These are phyloP conservation scores for Tetraodon nigroviridis DNA, from an alignment of 2,113 vertebrate genomes.

Conservation along the genomic window DNA sequence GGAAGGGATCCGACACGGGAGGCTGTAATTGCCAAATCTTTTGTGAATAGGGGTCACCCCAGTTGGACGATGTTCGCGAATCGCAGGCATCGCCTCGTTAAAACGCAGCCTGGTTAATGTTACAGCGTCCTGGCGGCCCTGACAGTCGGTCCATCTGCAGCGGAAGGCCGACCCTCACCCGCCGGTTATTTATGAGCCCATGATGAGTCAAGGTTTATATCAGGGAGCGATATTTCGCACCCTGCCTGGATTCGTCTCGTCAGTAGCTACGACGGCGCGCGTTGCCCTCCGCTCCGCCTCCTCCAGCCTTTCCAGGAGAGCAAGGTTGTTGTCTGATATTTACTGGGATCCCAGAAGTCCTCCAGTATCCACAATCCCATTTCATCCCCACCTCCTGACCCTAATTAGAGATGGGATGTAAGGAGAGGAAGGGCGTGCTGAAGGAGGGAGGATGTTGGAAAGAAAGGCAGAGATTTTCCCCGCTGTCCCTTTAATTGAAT, in stretches of 20 bases:
- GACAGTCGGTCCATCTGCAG: slow-evolving; percentile 53
- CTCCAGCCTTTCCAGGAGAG: slow-evolving; percentile 16
- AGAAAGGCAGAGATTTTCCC: slow-evolving; percentile 48
- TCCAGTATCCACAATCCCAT: slow-evolving; percentile 35
- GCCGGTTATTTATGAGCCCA: slow-evolving; percentile 54
- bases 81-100: slow-evolving; percentile 49
- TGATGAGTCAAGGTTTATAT: slow-evolving; percentile 64
- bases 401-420: slow-evolving; percentile 58
- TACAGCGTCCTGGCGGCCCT: slow-evolving; percentile 39
- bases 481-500: slow-evolving; percentile 68
- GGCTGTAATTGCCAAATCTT: slow-evolving; percentile 74
- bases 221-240: slow-evolving; percentile 42
- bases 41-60: slow-evolving; percentile 67
- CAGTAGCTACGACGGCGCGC: slow-evolving; percentile 23
- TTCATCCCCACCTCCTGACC: slow-evolving; percentile 45
- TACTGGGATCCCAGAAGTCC: slow-evolving; percentile 21
- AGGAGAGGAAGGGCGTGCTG: slow-evolving; percentile 44
- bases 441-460: slow-evolving; percentile 46
- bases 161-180: slow-evolving; percentile 46
- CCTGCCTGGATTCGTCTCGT: slow-evolving; percentile 4
- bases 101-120: slow-evolving; percentile 43
- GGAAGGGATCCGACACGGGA: slow-evolving; percentile 65
- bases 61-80: slow-evolving; percentile 50
- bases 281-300: slow-evolving; percentile 15
- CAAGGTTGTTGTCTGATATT: slow-evolving; percentile 24